Percentiles rank a stretch among this genome's conserved stretches.
phyloP scores from a whole-genome alignment of 2,113 vertebrate genomes.

The Mesocricetus auratus region DNA sequence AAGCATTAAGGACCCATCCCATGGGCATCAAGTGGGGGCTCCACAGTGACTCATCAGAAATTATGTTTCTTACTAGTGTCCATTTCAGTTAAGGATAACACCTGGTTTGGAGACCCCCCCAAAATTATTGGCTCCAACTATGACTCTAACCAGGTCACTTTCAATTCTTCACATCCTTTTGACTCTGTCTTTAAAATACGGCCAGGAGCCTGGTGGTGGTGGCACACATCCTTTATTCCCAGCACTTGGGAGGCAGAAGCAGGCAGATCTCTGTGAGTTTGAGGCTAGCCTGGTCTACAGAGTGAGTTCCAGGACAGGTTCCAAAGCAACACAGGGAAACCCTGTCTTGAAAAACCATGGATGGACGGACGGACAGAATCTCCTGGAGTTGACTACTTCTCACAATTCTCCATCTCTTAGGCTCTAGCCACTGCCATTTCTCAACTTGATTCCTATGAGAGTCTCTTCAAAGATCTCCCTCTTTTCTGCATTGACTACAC shows the following conservation, averaged over 20 bases:
- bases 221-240: too few species aligned
- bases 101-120: not conserved
- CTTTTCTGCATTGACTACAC: not conserved
- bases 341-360: too few species aligned
- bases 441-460: not conserved
- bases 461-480: not conserved
- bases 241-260: too few species aligned
- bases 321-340: too few species aligned
- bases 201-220: too few species aligned
- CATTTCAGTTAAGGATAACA: not conserved
- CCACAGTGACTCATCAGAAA: constrained; percentile 32
- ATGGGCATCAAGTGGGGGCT: not conserved
- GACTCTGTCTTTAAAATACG: not conserved
- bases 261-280: too few species aligned
- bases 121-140: not conserved
- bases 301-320: too few species aligned
- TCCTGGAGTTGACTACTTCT: not conserved
- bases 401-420: not conserved
- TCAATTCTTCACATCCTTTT: constrained; percentile 41
- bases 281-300: too few species aligned
- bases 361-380: too few species aligned
- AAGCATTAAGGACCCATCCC: not conserved
- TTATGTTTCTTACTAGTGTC: not conserved
- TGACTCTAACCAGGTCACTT: not conserved
- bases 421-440: not conserved